Conservation (phyloP, 2,113 vertebrate genomes). For the Piprites chloris region DNA sequence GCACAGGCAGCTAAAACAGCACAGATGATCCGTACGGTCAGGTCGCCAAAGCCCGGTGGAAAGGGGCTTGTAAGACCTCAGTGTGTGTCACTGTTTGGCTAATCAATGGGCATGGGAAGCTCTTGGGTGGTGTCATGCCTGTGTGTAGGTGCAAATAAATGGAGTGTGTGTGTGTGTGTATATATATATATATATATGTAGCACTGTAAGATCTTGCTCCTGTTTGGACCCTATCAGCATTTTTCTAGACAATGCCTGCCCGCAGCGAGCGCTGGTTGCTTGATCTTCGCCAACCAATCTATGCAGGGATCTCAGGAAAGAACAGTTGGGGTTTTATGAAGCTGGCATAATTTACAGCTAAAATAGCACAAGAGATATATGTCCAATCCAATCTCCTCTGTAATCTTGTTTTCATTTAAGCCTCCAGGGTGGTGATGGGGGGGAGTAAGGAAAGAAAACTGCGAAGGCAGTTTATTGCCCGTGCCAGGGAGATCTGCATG, state of each 20-base stretch:
- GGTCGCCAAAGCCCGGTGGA: rapidly evolving
- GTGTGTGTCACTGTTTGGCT: neutral
- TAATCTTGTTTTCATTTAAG: conserved; percentile 54
- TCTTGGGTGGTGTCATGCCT: neutral
- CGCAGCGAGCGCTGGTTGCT: rapidly evolving
- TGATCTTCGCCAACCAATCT: conserved; percentile 31
- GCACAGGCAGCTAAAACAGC: neutral
- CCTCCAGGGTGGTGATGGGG: neutral
- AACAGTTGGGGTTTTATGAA: conserved; percentile 63
- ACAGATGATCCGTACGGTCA: rapidly evolving
- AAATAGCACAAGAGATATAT: conserved; percentile 45
- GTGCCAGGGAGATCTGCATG: neutral
- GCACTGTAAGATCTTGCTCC: neutral
- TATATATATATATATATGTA: rapidly evolving
- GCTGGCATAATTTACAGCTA: conserved; percentile 59
- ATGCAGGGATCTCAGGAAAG: neutral
- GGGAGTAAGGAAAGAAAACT: neutral
- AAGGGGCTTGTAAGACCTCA: neutral
- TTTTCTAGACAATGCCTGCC: neutral
- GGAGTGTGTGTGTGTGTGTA: neutral
- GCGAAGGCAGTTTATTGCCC: neutral
- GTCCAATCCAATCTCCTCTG: conserved; percentile 42
- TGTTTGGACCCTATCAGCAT: neutral
- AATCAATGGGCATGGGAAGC: neutral
- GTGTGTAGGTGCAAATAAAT: rapidly evolving